Conservation (phyloP, 2,888 invertebrate species). For the Sceliomorpha sp. region DNA sequence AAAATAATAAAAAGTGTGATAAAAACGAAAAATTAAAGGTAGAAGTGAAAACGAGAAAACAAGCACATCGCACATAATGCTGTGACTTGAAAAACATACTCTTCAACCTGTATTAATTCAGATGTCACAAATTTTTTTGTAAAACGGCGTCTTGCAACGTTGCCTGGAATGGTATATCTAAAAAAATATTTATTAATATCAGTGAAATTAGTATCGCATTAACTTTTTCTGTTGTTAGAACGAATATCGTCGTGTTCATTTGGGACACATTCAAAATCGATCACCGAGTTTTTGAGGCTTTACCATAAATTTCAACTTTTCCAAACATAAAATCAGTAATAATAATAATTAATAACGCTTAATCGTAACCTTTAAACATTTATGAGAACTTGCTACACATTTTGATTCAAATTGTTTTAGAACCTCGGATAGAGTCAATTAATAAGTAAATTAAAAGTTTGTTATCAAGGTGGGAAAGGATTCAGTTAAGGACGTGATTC, state of each 20-base stretch:
- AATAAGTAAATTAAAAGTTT: no score
- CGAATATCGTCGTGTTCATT: neutral
- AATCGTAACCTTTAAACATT: no score
- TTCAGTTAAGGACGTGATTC: slow-evolving; percentile 2
- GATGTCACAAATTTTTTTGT: slow-evolving; percentile 24
- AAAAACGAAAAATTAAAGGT: slow-evolving; percentile 24
- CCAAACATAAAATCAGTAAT: no score
- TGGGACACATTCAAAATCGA: neutral
- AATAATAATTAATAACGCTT: no score
- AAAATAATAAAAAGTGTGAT: slow-evolving; percentile 18
- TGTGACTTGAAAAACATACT: slow-evolving; percentile 35
- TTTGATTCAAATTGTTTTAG: no score
- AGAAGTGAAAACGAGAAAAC: slow-evolving; percentile 27
- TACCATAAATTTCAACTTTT: neutral
- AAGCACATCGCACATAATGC: slow-evolving; percentile 40
- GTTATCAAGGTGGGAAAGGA: neutral
- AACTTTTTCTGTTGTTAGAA: neutral
- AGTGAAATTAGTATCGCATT: slow-evolving; percentile 5
- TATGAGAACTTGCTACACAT: no score
- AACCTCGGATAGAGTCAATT: no score
- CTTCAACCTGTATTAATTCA: slow-evolving; percentile 44
- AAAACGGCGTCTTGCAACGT: slow-evolving; percentile 41
- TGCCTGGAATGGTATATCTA: slow-evolving; percentile 34
- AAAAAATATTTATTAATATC: slow-evolving; percentile 20
- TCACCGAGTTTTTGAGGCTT: neutral